Evolutionary conservation across 2,888 invertebrate genomes (phyloP).

Genomic region (Drepanosiphum platanoidis): DNA sequence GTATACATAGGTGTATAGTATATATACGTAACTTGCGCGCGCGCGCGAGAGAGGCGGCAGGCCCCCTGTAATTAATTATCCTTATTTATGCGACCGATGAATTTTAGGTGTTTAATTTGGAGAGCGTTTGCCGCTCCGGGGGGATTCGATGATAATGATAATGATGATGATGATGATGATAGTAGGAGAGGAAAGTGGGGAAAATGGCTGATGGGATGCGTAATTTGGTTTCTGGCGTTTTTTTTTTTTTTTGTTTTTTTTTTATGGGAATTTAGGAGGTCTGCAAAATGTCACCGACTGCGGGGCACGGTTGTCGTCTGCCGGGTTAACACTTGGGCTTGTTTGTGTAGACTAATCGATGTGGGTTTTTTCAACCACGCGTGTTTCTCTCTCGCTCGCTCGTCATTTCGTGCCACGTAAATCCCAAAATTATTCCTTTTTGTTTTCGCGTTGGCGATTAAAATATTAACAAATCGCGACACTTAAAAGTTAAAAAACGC

Average conservation of each 20-base stretch:
- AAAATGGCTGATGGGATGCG: conserved; percentile 24
- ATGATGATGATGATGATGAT: conserved; percentile 17
- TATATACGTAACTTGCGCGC: no score
- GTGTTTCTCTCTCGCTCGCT: neutral
- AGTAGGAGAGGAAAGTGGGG: conserved; percentile 28
- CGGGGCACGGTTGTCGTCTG: neutral
- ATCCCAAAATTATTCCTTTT: neutral
- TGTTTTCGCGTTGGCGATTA: no score
- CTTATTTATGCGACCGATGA: conserved; percentile 54
- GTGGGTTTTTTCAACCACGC: conserved; percentile 22
- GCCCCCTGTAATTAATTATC: conserved; percentile 52
- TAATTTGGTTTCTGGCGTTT: conserved; percentile 36
- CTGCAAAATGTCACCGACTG: conserved; percentile 40
- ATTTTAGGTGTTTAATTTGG: conserved; percentile 55
- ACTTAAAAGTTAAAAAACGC: neutral
- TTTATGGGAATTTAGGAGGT: conserved; percentile 24
- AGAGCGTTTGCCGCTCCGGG: conserved; percentile 1
- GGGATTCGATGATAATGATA: conserved; percentile 31
- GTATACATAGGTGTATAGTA: neutral
- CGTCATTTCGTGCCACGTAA: neutral
- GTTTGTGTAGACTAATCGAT: conserved; percentile 29
- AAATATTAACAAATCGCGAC: neutral
- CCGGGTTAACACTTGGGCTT: conserved; percentile 18
- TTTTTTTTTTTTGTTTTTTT: conserved; percentile 1
- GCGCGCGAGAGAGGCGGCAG: neutral